Conservation (phyloP, 2,888 invertebrate species). For the Pelosia muscerda region DNA sequence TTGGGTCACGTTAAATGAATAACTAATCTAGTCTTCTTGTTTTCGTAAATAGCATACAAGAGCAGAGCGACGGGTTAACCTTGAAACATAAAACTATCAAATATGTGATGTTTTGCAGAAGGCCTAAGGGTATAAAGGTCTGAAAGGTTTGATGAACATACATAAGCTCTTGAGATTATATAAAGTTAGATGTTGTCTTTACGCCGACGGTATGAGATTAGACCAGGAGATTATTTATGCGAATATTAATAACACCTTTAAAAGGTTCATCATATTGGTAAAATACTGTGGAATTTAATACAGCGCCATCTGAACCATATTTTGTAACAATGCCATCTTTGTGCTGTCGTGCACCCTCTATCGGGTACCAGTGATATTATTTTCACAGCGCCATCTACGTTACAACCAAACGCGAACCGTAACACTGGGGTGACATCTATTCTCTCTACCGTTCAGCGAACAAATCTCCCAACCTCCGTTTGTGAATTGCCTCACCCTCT, state of each 20-base stretch:
- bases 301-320: slow-evolving; percentile 14
- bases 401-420: neutral
- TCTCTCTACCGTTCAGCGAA: neutral
- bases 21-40: neutral
- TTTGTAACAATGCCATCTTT: slow-evolving; percentile 3
- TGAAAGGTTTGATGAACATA: neutral
- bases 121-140: neutral
- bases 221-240: neutral
- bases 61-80: neutral
- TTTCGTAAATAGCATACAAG: neutral
- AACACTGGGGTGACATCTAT: slow-evolving; percentile 34
- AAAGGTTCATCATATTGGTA: neutral
- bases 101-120: neutral
- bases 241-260: neutral
- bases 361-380: neutral
- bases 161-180: neutral
- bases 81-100: neutral
- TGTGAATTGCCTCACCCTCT: too few species aligned
- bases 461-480: neutral
- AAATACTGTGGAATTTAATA: neutral
- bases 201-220: neutral
- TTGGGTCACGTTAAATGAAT: neutral
- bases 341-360: neutral
- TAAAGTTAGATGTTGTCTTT: neutral
- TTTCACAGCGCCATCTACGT: slow-evolving; percentile 32